phyloP scores from a whole-genome alignment of 2,888 invertebrate species.

The Eumacrocentrus americanus region DNA sequence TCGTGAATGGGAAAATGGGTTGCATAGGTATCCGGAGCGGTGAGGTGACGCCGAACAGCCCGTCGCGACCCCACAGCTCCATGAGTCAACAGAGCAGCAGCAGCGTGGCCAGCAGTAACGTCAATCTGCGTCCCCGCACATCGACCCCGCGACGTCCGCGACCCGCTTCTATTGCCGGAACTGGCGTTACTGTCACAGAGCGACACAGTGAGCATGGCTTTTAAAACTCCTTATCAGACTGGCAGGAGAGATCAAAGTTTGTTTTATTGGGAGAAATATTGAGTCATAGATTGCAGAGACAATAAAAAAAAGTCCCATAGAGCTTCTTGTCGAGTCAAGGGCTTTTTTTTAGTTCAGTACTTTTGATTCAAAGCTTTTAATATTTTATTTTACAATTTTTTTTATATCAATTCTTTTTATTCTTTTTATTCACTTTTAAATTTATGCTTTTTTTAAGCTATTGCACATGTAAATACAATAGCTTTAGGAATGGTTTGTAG shows the following conservation, averaged over 20 bases:
- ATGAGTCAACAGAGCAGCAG: constrained; percentile 75
- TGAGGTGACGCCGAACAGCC: constrained; percentile 75
- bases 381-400: constrained; percentile 23
- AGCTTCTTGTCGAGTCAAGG: too few relatives aligned
- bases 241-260: constrained; percentile 1
- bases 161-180: constrained; percentile 83
- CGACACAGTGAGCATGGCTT: constrained; percentile 62
- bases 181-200: constrained; percentile 72
- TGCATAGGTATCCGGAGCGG: constrained; percentile 73
- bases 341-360: constrained; percentile 7
- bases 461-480: constrained; percentile 55
- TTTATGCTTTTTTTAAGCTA: constrained; percentile 33
- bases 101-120: constrained; percentile 64
- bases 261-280: too few relatives aligned
- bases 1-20: constrained; percentile 27
- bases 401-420: too few relatives aligned
- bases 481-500: too few relatives aligned
- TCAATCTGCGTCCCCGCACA: constrained; percentile 67
- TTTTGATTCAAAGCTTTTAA: constrained; percentile 16
- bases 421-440: constrained; percentile 27
- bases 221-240: constrained; percentile 28
- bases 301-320: not conserved
- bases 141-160: constrained; percentile 74
- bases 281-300: too few relatives aligned
- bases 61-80: constrained; percentile 86